A percentile compares a stretch with the other conserved stretches of the same genome.
Conservation (phyloP, 2,888 invertebrate genomes). For the Tineola bisselliella region DNA sequence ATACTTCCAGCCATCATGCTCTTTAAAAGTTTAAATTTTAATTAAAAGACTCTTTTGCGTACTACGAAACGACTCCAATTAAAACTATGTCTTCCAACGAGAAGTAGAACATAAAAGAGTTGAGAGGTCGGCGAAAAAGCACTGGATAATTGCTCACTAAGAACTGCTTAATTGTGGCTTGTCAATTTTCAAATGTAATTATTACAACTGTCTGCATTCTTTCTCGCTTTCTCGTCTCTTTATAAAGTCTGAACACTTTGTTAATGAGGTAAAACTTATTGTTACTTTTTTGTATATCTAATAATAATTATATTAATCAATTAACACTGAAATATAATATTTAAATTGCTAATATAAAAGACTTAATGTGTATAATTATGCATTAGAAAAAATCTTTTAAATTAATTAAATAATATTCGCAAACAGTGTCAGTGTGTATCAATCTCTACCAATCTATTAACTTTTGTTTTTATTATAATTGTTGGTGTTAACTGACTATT, state of each 20-base stretch:
- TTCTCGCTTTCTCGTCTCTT: neutral
- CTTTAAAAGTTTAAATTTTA: slow-evolving; percentile 48
- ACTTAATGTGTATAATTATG: too few species aligned
- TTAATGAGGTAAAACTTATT: neutral
- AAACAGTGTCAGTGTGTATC: too few species aligned
- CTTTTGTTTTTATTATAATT: too few species aligned
- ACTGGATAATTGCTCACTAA: slow-evolving; percentile 41
- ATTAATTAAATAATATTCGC: too few species aligned
- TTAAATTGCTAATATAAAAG: too few species aligned
- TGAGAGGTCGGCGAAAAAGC: slow-evolving; percentile 39
- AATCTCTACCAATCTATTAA: too few species aligned
- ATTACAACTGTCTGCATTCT: slow-evolving; percentile 6
- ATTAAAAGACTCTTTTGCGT: slow-evolving; percentile 54
- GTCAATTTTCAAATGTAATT: slow-evolving; percentile 15
- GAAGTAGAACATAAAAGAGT: slow-evolving; percentile 45
- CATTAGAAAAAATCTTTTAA: too few species aligned
- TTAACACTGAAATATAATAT: too few species aligned
- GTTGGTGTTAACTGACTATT: too few species aligned
- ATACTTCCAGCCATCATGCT: slow-evolving; percentile 8
- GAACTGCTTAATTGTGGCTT: slow-evolving; percentile 36
- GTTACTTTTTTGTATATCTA: too few species aligned
- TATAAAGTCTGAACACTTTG: neutral
- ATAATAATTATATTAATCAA: too few species aligned
- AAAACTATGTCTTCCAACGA: slow-evolving; percentile 57
- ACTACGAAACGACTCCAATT: slow-evolving; percentile 54